A percentile compares a stretch with the other conserved stretches of the same genome.
Conservation (phyloP, 2,888 invertebrate species). For the Taenaris catops region DNA sequence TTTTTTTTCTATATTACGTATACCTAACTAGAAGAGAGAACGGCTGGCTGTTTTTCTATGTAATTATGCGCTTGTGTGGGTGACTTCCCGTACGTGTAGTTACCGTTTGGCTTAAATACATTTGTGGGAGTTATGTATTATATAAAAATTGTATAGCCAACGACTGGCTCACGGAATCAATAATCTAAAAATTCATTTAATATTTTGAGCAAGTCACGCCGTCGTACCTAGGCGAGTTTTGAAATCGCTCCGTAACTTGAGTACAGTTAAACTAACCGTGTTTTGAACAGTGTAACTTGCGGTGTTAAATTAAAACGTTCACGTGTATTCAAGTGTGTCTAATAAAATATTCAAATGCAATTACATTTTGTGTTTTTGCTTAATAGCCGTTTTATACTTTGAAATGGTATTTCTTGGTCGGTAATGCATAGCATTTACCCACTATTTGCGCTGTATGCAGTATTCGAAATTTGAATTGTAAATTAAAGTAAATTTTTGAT, state of each 20-base stretch:
- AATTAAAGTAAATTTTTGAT: too few relatives aligned
- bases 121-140: conserved; percentile 55
- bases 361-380: conserved; percentile 10
- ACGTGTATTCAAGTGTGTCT: conserved; percentile 8
- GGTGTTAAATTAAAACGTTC: conserved; percentile 7
- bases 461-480: neutral
- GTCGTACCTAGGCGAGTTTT: conserved; percentile 18
- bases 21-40: conserved; percentile 57
- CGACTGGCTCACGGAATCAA: conserved; percentile 58
- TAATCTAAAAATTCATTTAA: conserved; percentile 67
- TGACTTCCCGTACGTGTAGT: conserved; percentile 68
- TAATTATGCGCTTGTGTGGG: conserved; percentile 57
- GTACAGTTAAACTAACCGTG: conserved; percentile 22
- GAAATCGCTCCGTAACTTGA: conserved; percentile 20
- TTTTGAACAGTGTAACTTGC: conserved; percentile 24
- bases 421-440: neutral
- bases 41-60: conserved; percentile 74
- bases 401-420: neutral
- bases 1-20: conserved; percentile 59
- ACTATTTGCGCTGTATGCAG: too few relatives aligned
- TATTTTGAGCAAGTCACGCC: conserved; percentile 47
- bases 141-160: conserved; percentile 65
- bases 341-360: conserved; percentile 13
- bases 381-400: conserved; percentile 2
- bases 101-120: conserved; percentile 43